Evolutionary conservation across 2,113 vertebrate species (phyloP).

Genomic region (Barbus barbus): DNA sequence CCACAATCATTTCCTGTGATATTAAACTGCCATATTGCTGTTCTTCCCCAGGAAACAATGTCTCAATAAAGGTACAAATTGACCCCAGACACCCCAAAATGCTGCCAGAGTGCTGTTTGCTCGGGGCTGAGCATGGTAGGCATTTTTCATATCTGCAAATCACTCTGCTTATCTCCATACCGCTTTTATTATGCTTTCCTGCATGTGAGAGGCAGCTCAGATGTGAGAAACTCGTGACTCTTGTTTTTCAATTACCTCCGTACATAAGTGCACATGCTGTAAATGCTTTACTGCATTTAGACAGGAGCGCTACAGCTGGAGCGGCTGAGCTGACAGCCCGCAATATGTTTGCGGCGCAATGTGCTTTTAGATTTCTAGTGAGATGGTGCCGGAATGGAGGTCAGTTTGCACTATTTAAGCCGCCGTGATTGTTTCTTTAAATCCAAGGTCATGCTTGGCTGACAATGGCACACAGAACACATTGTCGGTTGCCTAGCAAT

Average conservation of each 20-base stretch:
- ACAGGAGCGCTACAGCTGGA: slow-evolving; percentile 34
- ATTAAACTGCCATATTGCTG: slow-evolving; percentile 25
- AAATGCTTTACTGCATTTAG: slow-evolving; percentile 56
- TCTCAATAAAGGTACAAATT: slow-evolving; percentile 87
- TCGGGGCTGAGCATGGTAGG: slow-evolving; percentile 94
- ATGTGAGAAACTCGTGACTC: slow-evolving; percentile 37
- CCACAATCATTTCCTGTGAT: slow-evolving; percentile 10
- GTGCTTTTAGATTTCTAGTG: slow-evolving; percentile 51
- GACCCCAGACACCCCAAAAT: slow-evolving; percentile 89
- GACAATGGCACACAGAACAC: slow-evolving; percentile 61
- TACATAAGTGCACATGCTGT: slow-evolving; percentile 47
- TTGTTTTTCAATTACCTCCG: slow-evolving; percentile 53
- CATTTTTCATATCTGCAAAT: slow-evolving; percentile 53
- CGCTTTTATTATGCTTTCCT: slow-evolving; percentile 36
- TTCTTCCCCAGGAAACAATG: slow-evolving; percentile 80
- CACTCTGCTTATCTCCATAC: slow-evolving; percentile 31
- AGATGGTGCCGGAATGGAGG: slow-evolving; percentile 51
- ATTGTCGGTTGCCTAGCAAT: slow-evolving; percentile 78
- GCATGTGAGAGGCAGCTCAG: slow-evolving; percentile 38
- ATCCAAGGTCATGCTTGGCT: slow-evolving; percentile 73
- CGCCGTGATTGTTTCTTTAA: slow-evolving; percentile 75
- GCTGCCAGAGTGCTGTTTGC: slow-evolving; percentile 93
- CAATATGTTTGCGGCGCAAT: slow-evolving; percentile 43
- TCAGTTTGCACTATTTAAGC: slow-evolving; percentile 64
- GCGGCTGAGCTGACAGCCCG: slow-evolving; percentile 39